Base-by-base conservation (phyloP, 2,888 invertebrate species). In the Brachyptera risi region DNA sequence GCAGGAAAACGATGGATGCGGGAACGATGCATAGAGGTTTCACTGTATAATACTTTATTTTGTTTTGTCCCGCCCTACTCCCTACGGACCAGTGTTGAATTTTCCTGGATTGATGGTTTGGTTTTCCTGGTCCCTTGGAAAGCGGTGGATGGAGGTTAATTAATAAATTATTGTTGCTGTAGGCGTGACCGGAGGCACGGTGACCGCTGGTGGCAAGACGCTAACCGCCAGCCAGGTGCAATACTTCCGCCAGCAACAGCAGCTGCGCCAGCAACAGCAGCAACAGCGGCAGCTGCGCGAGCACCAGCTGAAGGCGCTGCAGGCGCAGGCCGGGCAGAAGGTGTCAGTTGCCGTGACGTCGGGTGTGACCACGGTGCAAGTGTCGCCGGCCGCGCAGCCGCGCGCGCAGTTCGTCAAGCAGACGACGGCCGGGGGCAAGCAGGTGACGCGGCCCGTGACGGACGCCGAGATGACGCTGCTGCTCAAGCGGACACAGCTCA, bases 241-340 rank as follows among this genome's bases (percentile, higher is more conserved):
- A 68, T 78, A 85, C 68, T 83, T 84, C 67, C 79, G 85, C n/a
- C 86, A 86, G 70, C 84, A 83, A 68, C 71, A 59, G 69, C 72
- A 69, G 54, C 70, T 70, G 37, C 69, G 62, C 13, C 75, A 74
- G 63, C 68, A 62, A 67, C 73, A 64, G 31, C 69, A 64, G 59
- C 65, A 68, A n/a, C 69, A 68, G 44, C 69, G 68, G 44, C 70
- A 70, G 51, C 27, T 31, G 60, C 38, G 56, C 11, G 49, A 58
- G 56, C 63, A 17, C 56, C 66, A 63, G 21, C 35, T 62, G 50
- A 62, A 63, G 38, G 61, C 49, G 11, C 51, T 65, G 59, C 69
- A 68, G 58, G 58, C 56, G 51, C 31, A 21, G 5, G 50, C 61
- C 51, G 54, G 72, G 72, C 9, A 75, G 75, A 57, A 76, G 76